Conservation (phyloP, 2,113 vertebrate genomes). For the Lichenostomus cassidix region DNA sequence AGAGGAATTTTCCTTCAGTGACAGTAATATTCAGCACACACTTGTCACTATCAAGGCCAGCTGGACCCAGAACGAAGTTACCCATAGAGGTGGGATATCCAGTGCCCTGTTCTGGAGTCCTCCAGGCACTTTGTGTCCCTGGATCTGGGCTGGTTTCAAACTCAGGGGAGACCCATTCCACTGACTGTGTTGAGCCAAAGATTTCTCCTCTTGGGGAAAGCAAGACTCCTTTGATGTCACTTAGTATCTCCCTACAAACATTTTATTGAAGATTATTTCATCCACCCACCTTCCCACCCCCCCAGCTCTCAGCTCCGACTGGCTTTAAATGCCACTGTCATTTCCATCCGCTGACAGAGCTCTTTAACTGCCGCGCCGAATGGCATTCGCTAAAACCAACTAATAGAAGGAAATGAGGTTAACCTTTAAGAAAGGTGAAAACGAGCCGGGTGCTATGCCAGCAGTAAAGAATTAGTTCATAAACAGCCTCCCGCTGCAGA, state of each 20-base stretch:
- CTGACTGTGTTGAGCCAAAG: accelerated
- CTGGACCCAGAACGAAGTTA: background rate
- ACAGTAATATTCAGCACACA: background rate
- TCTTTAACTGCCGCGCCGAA: conserved; percentile 7
- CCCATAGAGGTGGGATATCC: background rate
- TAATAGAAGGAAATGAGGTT: conserved; percentile 68
- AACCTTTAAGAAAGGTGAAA: conserved; percentile 69
- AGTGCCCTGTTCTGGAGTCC: background rate
- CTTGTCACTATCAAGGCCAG: background rate
- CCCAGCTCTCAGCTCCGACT: background rate
- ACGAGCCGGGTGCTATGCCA: conserved; percentile 13
- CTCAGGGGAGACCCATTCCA: background rate
- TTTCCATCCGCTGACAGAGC: conserved; percentile 56
- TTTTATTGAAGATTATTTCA: conserved; percentile 61
- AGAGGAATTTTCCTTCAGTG: background rate
- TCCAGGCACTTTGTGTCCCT: background rate
- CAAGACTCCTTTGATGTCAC: background rate
- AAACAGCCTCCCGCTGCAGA: conserved; percentile 40
- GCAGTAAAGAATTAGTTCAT: conserved; percentile 54
- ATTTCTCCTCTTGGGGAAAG: background rate
- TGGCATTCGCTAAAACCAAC: conserved; percentile 67
- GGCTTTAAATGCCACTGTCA: conserved; percentile 61
- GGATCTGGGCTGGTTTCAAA: background rate
- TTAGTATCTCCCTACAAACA: background rate
- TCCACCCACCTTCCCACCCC: background rate